These are phyloP conservation scores for Sciurus carolinensis DNA, from an alignment of 2,797 vertebrate genomes.

Conservation along the genomic window DNA sequence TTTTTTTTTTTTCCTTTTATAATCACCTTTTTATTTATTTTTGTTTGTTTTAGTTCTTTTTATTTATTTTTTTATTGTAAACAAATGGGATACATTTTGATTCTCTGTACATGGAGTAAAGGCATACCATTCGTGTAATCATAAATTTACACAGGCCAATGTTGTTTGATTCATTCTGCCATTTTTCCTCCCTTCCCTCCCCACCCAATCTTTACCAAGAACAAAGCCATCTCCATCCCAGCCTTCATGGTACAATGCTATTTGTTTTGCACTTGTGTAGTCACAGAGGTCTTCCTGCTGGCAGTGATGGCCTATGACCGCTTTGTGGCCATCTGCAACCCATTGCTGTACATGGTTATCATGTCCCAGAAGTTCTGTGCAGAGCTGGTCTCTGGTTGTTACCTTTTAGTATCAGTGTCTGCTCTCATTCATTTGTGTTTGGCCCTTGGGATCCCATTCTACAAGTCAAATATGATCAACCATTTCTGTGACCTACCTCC, in stretches of 20 bases:
- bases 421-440: slow-evolving; percentile 64
- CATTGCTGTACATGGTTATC: slow-evolving; percentile 51
- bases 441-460: neutral
- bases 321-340: slow-evolving; percentile 75
- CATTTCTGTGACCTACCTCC: slow-evolving; percentile 70
- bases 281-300: slow-evolving; percentile 69
- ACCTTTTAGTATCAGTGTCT: slow-evolving; percentile 13
- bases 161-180: too few relatives aligned
- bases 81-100: too few relatives aligned
- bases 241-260: slow-evolving; percentile 55
- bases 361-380: slow-evolving; percentile 40
- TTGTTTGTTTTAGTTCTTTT: too few relatives aligned
- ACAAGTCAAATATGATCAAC: slow-evolving; percentile 52
- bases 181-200: too few relatives aligned
- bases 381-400: slow-evolving; percentile 56
- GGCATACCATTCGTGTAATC: too few relatives aligned
- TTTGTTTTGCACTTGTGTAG: slow-evolving; percentile 16
- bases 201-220: neutral
- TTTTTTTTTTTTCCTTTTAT: too few relatives aligned
- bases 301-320: slow-evolving; percentile 74
- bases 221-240: slow-evolving; percentile 59
- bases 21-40: too few relatives aligned
- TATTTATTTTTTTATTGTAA: too few relatives aligned
- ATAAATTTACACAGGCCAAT: too few relatives aligned
- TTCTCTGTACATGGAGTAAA: too few relatives aligned